These are phyloP conservation scores for Pinna nobilis DNA, from an alignment of 1,140 invertebrate genomes.

Conservation along the genomic window DNA sequence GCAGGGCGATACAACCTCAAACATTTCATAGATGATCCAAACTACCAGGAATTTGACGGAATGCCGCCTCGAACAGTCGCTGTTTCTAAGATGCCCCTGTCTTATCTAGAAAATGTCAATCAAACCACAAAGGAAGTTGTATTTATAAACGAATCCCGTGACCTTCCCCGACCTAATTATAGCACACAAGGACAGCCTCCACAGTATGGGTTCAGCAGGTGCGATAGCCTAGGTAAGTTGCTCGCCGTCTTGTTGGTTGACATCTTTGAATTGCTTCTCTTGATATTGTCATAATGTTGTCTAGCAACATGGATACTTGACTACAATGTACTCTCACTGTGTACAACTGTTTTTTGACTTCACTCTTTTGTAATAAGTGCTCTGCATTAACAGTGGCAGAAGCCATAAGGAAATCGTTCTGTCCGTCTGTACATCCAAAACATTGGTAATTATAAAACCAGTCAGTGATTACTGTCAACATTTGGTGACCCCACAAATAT, in stretches of 20 bases:
- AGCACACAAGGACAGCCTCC: not conserved
- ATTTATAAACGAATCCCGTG: not conserved
- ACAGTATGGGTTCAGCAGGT: not conserved
- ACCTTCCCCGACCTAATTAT: not conserved
- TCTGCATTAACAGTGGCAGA: not conserved
- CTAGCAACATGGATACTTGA: no score
- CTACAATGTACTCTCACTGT: not conserved
- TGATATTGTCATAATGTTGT: no score
- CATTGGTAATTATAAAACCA: no score
- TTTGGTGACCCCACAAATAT: no score
- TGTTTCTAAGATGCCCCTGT: not conserved
- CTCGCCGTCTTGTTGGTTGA: not conserved
- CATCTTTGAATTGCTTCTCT: not conserved
- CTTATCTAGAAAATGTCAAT: not conserved
- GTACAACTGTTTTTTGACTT: not conserved
- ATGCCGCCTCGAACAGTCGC: not conserved
- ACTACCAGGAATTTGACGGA: not conserved
- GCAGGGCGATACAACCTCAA: slow-evolving; percentile 12
- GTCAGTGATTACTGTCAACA: no score
- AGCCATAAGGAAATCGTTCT: not conserved
- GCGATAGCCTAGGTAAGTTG: slow-evolving; percentile 4
- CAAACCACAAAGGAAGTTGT: not conserved
- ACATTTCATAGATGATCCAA: slow-evolving; percentile 23
- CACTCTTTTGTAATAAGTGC: not conserved
- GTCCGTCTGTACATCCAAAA: no score